Evolutionary conservation across 2,888 invertebrate genomes (phyloP), one percentile per base, ranked within the genome.

Genomic region (Parelbella ahira): DNA sequence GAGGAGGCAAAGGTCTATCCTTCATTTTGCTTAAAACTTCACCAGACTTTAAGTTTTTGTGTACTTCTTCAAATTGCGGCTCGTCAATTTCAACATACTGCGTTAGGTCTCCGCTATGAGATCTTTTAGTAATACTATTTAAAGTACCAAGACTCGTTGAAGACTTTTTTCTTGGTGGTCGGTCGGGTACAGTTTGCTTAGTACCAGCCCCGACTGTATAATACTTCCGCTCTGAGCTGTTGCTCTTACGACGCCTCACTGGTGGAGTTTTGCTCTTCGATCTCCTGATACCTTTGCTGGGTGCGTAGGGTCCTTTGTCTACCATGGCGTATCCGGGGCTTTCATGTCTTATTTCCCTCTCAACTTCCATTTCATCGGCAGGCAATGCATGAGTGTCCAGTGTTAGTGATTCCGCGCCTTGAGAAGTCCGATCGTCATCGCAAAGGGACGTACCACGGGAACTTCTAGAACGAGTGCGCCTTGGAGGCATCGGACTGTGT

Each of bases 21-120:
- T 94, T 94, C 92, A 96, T 96, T 82, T 93, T 94, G 58, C 91
- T 93, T 1, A 95, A 89, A 25, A 94, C 88, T 47, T 92, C 93
- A 4, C 93, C 94, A 9, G 94, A 93, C 48, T 93, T 91, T 29
- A 95, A 76, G 59, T 92, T 89, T 56, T 91, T 90, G 32, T 89
- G 88, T 49, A 80, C 65, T 45, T 90, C 90, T 58, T 90, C 91
- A 50, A 90, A 88, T 42, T 89, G 83, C 1, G 84, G 81, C 49
- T 89, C 89, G 37, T 90, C 90, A 36, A 91, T 90, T 73, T 91
- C 91, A 24, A 89, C 89, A 55, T 91, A 92, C 34, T 91, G 90
- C 1, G 88, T 89, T 5, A 84, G 65, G 58, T 89, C 89, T 8
- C 68, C 72, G 42, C 73, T 79, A 1, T 71, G 38, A 4, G 80